phyloP scores from a whole-genome alignment of 2,113 vertebrate species.

The Crypturellus undulatus region DNA sequence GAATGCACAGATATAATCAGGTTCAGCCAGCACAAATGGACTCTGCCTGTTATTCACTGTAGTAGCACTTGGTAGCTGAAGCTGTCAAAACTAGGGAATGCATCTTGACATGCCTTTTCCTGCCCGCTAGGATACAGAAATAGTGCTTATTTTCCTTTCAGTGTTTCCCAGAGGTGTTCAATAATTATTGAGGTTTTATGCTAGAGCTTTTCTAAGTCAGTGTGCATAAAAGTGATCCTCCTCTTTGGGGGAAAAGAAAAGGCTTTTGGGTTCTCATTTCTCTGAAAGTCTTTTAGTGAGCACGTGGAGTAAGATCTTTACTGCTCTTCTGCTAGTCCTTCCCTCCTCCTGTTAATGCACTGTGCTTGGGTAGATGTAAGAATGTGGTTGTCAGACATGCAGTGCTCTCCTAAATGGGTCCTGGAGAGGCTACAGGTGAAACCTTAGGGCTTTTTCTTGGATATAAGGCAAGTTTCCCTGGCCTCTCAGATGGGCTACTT shows the following conservation, averaged over 20 bases:
- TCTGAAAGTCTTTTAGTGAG: background rate
- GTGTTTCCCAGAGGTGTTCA: background rate
- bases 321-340: background rate
- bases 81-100: background rate
- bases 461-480: background rate
- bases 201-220: background rate
- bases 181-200: background rate
- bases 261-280: background rate
- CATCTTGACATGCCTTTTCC: too few species aligned
- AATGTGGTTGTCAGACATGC: background rate
- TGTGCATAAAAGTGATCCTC: background rate
- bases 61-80: background rate
- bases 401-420: background rate
- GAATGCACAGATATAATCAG: background rate
- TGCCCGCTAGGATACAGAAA: background rate
- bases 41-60: background rate
- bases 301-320: background rate
- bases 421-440: fast-evolving
- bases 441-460: background rate
- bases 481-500: background rate
- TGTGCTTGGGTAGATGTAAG: background rate
- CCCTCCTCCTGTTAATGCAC: background rate
- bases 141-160: background rate
- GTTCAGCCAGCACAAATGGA: background rate
- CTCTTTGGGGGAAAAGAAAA: background rate